A percentile compares a stretch with the other conserved stretches of the same genome.
These are phyloP conservation scores for Saccopteryx leptura DNA, from an alignment of 2,113 vertebrate species.

Conservation along the genomic window DNA sequence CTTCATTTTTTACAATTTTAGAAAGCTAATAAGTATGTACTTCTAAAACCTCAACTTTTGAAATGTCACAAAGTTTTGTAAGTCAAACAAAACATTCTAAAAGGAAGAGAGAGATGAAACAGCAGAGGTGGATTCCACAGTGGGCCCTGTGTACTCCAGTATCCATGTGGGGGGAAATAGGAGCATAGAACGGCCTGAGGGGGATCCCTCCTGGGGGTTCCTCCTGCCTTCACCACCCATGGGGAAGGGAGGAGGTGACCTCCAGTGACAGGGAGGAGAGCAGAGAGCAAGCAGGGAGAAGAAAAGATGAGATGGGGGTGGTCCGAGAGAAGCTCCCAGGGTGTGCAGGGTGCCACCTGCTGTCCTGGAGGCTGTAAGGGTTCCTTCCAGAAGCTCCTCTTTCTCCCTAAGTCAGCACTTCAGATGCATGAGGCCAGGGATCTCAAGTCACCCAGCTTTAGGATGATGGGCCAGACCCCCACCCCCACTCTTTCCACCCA, in stretches of 20 bases:
- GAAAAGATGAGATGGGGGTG: not conserved
- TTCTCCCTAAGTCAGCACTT: not conserved
- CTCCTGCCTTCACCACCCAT: not conserved
- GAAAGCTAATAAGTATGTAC: rapidly evolving
- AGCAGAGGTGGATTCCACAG: not conserved
- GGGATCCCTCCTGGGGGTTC: not conserved
- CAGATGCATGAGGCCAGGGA: not conserved
- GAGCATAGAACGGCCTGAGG: not conserved
- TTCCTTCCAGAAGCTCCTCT: not conserved
- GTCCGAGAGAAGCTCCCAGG: not conserved
- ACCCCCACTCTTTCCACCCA: no score
- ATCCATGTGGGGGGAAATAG: not conserved
- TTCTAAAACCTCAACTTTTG: not conserved
- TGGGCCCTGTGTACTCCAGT: rapidly evolving
- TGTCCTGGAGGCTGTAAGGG: not conserved
- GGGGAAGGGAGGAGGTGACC: not conserved
- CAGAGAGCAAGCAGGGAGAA: not conserved
- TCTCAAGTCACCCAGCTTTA: rapidly evolving
- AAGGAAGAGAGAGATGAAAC: rapidly evolving
- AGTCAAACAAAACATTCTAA: not conserved
- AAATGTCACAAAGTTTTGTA: not conserved
- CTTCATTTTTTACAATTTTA: not conserved
- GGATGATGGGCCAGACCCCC: not conserved
- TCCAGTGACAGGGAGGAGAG: not conserved
- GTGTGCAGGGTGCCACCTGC: not conserved